Evolutionary conservation across 2,888 invertebrate species (phyloP).

Genomic region (Cerceris ruficornis): DNA sequence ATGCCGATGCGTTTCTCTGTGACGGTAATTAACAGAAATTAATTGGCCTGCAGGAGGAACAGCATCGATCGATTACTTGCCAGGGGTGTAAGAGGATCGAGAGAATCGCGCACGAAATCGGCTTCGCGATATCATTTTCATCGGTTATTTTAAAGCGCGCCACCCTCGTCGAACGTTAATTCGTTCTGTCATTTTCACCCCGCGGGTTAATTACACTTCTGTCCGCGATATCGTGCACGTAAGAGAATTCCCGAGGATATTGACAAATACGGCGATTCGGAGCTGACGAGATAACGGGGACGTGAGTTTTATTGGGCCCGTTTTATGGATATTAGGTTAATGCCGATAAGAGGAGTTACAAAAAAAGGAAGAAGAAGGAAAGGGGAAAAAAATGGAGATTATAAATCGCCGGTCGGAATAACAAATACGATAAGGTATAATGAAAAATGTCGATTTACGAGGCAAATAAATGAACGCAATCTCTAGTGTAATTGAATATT

Average conservation of each 20-base stretch:
- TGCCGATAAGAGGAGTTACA: no score
- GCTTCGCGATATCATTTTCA: slow-evolving; percentile 12
- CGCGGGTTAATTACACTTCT: slow-evolving; percentile 1
- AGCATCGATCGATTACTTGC: slow-evolving; percentile 57
- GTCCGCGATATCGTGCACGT: background rate
- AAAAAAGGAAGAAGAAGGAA: no score
- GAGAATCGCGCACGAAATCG: background rate
- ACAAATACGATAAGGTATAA: no score
- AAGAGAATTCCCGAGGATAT: background rate
- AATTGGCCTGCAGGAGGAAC: slow-evolving; percentile 69
- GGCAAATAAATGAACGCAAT: no score
- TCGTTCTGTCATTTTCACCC: background rate
- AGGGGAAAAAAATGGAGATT: no score
- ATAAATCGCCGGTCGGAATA: no score
- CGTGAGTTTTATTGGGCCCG: no score
- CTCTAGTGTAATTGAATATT: no score
- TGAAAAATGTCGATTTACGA: no score
- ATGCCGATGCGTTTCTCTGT: slow-evolving; percentile 35
- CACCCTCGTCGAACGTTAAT: slow-evolving; percentile 7
- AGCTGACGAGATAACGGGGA: no score
- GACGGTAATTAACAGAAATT: slow-evolving; percentile 77
- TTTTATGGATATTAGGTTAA: no score
- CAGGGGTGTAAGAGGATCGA: background rate
- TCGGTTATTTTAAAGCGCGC: slow-evolving; percentile 7
- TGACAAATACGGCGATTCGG: no score